Evolutionary conservation across 2,797 vertebrate species (phyloP).

Genomic region (Sebastes iracundus): DNA sequence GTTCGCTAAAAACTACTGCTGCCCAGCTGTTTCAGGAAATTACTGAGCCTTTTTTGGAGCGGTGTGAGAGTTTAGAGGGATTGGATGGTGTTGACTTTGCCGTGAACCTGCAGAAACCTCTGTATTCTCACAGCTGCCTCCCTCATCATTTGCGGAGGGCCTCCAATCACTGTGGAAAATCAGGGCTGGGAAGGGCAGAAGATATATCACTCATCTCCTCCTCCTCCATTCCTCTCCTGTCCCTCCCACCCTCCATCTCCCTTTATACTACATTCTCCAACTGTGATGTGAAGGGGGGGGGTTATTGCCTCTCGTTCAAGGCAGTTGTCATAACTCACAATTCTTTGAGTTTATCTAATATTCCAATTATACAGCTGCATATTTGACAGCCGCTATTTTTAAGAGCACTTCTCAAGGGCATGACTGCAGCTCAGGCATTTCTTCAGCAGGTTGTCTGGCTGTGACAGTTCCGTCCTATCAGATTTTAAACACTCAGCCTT

Average conservation of each 20-base stretch:
- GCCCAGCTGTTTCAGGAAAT: neutral
- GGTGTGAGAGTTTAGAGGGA: constrained; percentile 64
- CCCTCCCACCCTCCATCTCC: constrained; percentile 7
- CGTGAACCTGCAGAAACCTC: constrained; percentile 73
- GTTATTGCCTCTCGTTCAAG: constrained; percentile 68
- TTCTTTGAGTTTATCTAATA: constrained; percentile 73
- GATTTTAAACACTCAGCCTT: constrained; percentile 16
- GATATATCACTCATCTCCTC: constrained; percentile 59
- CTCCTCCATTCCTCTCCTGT: neutral
- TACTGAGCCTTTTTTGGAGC: constrained; percentile 14
- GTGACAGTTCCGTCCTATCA: constrained; percentile 24
- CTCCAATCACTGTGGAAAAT: constrained; percentile 70
- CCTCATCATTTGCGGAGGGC: constrained; percentile 64
- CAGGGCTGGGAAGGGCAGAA: constrained; percentile 48
- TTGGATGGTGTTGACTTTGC: constrained; percentile 75
- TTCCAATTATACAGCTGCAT: constrained; percentile 69
- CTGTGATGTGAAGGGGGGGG: neutral
- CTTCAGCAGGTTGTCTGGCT: constrained; percentile 7
- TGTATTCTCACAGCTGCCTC: constrained; percentile 68
- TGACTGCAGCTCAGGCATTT: constrained; percentile 18
- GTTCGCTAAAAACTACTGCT: neutral
- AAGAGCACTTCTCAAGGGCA: constrained; percentile 65
- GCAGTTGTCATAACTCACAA: constrained; percentile 71
- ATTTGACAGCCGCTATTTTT: constrained; percentile 55
- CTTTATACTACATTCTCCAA: constrained; percentile 41